Evolutionary conservation across 2,797 vertebrate species (phyloP), one percentile per base, ranked within the genome.

Genomic region (Harpagifer antarcticus): DNA sequence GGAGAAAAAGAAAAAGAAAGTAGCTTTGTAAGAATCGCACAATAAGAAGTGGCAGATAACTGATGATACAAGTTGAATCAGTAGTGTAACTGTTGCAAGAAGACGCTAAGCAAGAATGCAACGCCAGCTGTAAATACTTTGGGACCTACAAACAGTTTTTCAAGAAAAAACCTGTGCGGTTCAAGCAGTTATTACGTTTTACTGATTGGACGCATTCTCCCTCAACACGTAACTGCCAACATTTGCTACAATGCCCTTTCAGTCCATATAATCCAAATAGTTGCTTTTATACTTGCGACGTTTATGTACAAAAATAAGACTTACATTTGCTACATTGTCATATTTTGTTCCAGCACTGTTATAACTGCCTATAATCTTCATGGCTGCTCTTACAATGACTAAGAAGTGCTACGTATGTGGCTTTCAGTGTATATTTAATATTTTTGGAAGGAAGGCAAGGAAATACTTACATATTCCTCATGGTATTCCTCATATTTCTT

Each of bases 401-500:
- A 44, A 70, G 17, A 10, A 27, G 8, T 8, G 8, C 33, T 37
- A 7, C 6, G 8, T 8, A 37, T 37, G 33, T 37, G 33, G 8
- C 33, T 2, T 37, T 37, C 33, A 37, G 8, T 37, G 33, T 37
- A 7, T 37, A 16, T 45, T 50, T 42, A 10, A 37, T 37, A 9
- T 37, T 37, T 27, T 37, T 37, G 1, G 33, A 40, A 54, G 10
- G 17, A 20, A 55, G 14, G 13, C 2, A 33, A 2, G 1, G 31
- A 14, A 55, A 10, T 15, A 2, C 55, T 96, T 96, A 99, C 98
- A 85, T 95, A 97, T 95, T 99, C 98, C 87, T 98, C 97, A 14
- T 92, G 87, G 72, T 96, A 97, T 53, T 96, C 96, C 58, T 97
- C 95, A 67, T 96, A 93, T 89, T 96, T 98, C 93, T 97, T 97